A percentile compares a stretch with the other conserved stretches of the same genome.
These are phyloP conservation scores for Aleadryas rufinucha DNA, from an alignment of 2,113 vertebrate species.

Conservation along the genomic window DNA sequence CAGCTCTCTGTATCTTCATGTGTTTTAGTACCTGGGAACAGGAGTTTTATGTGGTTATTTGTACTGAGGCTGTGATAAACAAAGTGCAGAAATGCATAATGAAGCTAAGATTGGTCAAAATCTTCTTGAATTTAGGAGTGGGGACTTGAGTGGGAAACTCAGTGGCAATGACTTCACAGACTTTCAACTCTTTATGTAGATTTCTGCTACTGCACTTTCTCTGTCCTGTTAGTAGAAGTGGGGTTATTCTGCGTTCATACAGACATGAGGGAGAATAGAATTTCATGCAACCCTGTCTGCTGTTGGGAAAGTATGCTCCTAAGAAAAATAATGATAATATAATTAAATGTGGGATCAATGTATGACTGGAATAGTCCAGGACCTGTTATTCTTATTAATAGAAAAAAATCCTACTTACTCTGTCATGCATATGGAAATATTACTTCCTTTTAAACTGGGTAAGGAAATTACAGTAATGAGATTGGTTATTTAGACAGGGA, in stretches of 20 bases:
- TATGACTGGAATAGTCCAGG: background rate
- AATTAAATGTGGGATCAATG: background rate
- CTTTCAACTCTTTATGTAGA: background rate
- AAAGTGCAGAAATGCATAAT: background rate
- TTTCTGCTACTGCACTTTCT: background rate
- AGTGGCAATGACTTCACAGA: background rate
- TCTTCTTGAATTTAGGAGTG: background rate
- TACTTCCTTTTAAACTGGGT: constrained; percentile 42
- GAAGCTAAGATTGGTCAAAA: background rate
- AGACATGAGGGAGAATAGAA: background rate
- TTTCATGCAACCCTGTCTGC: constrained; percentile 4
- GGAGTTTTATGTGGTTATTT: background rate
- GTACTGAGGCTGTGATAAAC: background rate
- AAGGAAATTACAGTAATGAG: constrained; percentile 41
- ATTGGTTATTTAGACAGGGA: constrained; percentile 7
- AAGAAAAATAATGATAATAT: background rate
- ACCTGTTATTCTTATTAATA: constrained; percentile 35
- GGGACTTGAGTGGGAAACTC: background rate
- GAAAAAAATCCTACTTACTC: constrained; percentile 11
- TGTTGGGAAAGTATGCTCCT: background rate
- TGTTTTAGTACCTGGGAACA: background rate
- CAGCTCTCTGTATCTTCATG: background rate
- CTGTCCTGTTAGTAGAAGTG: background rate
- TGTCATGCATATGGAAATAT: constrained; percentile 35
- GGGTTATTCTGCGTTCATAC: background rate